phyloP scores from a whole-genome alignment of 2,797 vertebrate genomes.

The Clarias fuscus region DNA sequence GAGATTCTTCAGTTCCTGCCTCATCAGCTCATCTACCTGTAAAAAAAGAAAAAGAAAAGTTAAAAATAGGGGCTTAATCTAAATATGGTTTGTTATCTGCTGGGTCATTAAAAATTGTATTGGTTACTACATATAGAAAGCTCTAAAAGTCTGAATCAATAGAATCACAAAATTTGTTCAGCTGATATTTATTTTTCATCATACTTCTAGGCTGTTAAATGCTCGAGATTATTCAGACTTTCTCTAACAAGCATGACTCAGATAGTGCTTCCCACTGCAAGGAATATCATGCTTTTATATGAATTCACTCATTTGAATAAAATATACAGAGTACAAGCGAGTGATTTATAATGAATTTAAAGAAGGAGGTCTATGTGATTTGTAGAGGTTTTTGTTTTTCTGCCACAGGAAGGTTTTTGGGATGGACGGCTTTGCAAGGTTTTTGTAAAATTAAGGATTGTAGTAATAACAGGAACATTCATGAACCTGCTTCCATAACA shows the following conservation, averaged over 20 bases:
- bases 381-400: background rate
- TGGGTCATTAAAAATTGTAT: background rate
- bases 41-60: background rate
- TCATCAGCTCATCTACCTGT: slow-evolving; percentile 81
- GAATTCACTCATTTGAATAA: background rate
- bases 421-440: background rate
- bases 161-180: too few relatives aligned
- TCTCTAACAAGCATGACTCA: background rate
- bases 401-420: background rate
- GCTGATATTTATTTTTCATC: background rate
- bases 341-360: too few relatives aligned
- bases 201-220: background rate
- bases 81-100: background rate
- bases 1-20: slow-evolving; percentile 75
- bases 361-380: background rate
- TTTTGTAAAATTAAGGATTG: background rate
- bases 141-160: background rate
- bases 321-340: background rate
- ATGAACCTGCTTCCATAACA: background rate
- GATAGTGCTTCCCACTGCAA: background rate
- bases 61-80: background rate
- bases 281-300: background rate
- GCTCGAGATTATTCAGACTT: background rate
- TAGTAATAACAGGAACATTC: background rate
- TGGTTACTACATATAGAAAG: background rate